Conservation (phyloP, 92 coral and sea anemone species). For the Siderastrea radians region DNA sequence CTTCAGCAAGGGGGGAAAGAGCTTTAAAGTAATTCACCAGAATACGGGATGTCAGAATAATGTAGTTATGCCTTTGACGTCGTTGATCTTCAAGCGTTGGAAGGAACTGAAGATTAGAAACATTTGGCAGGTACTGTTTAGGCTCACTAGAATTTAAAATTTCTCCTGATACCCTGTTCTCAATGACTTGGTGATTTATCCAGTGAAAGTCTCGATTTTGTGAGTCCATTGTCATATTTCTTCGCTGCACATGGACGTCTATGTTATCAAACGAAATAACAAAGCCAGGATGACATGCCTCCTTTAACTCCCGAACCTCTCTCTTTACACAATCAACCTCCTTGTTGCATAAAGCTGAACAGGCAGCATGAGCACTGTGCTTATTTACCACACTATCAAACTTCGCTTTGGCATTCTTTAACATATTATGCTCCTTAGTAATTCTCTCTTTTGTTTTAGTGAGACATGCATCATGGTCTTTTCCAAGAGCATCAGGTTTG, state of each 20-base stretch:
- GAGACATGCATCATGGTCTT: constrained; percentile 26
- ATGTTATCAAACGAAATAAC: constrained; percentile 61
- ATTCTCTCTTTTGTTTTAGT: constrained; percentile 1
- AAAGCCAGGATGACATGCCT: constrained; percentile 63
- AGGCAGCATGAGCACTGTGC: constrained; percentile 36
- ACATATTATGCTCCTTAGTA: background rate
- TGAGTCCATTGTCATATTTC: constrained; percentile 59
- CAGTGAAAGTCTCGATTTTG: constrained; percentile 65
- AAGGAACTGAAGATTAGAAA: constrained; percentile 34
- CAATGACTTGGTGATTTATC: constrained; percentile 59
- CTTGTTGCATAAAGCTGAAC: constrained; percentile 33
- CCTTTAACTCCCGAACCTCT: constrained; percentile 10
- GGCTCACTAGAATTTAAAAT: background rate
- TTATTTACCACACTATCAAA: constrained; percentile 3
- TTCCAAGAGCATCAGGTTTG: constrained; percentile 34
- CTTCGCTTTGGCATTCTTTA: constrained; percentile 37
- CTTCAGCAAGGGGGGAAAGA: constrained; percentile 30
- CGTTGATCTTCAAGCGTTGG: constrained; percentile 49
- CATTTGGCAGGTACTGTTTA: background rate
- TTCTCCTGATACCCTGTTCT: constrained; percentile 63
- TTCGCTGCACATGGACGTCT: constrained; percentile 45
- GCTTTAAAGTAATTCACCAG: constrained; percentile 35
- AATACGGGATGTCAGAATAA: constrained; percentile 56
- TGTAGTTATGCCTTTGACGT: constrained; percentile 50
- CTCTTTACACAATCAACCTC: constrained; percentile 20